Evolutionary conservation across 2,888 invertebrate species (phyloP), one percentile per base, ranked within the genome.

Genomic region (Autographa pulchrina): DNA sequence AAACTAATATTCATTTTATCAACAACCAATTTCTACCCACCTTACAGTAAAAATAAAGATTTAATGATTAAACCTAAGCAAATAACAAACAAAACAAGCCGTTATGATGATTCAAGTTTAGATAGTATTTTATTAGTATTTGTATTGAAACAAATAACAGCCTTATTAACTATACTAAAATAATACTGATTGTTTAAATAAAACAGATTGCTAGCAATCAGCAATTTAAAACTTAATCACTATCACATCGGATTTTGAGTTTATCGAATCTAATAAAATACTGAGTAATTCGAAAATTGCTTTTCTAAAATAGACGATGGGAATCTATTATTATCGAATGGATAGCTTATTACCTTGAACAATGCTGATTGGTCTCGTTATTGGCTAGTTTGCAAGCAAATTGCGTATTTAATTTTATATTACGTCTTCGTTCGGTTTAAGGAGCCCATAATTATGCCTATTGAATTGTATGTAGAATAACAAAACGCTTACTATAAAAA

Each of bases 341-440:
- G 78, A 86, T 82, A 68, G 72, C 73, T 78, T 82, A 80, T 87
- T 86, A 89, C 81, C 78, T 75, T 80, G 80, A 86, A 86, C 86
- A 85, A 87, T 85, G 79, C 85, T 82, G 84, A 88, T 88, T 86
- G 84, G 82, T 75, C 78, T 83, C 83, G 84, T 87, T 85, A 89
- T 80, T 83, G 79, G 82, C 82, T 83, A 83, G 87, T 87, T 88
- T 86, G 88, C 89, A 88, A 87, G 89, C 80, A 88, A 91, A 91
- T 89, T 88, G 88, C 80, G 78, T 85, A 84, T 80, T 90, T 87
- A 87, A 88, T 88, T 86, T 87, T 83, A 80, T 85, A 87, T 86
- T 77, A 75, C 70, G 62, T 72, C 63, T 77, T 72, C 43, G 61
- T 81, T 79, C 72, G 82, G 75, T 80, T 72, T 73, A 74, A 80